Conservation (phyloP, 2,888 invertebrate genomes). For the Scaptomyza caliginosa region DNA sequence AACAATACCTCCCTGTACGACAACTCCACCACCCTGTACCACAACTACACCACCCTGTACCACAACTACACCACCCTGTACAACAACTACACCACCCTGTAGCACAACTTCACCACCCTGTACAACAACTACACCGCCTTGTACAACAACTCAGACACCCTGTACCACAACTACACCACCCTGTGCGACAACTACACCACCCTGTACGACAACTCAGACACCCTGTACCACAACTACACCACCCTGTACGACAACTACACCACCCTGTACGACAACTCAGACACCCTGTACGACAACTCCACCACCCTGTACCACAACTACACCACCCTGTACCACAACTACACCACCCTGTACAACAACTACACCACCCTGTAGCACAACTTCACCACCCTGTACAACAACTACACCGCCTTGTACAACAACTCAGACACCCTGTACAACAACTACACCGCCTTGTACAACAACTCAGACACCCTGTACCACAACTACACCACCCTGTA, state of each 20-base stretch:
- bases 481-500: too few species aligned
- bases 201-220: background rate
- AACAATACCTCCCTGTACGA: background rate
- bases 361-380: background rate
- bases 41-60: constrained; percentile 1
- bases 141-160: constrained; percentile 1
- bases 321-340: constrained; percentile 1
- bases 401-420: background rate
- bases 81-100: constrained; percentile 6
- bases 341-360: constrained; percentile 2
- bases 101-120: constrained; percentile 9
- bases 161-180: background rate
- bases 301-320: background rate
- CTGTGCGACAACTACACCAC: background rate
- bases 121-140: background rate
- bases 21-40: constrained; percentile 8
- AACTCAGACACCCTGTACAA: constrained; percentile 12
- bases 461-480: too few species aligned
- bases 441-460: constrained; percentile 11
- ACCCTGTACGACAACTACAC: constrained; percentile 2
- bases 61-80: background rate
- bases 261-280: constrained; percentile 12
- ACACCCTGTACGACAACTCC: background rate
- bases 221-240: background rate
- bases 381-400: constrained; percentile 13